Evolutionary conservation across 2,797 vertebrate species (phyloP).

Genomic region (Tinamus major): DNA sequence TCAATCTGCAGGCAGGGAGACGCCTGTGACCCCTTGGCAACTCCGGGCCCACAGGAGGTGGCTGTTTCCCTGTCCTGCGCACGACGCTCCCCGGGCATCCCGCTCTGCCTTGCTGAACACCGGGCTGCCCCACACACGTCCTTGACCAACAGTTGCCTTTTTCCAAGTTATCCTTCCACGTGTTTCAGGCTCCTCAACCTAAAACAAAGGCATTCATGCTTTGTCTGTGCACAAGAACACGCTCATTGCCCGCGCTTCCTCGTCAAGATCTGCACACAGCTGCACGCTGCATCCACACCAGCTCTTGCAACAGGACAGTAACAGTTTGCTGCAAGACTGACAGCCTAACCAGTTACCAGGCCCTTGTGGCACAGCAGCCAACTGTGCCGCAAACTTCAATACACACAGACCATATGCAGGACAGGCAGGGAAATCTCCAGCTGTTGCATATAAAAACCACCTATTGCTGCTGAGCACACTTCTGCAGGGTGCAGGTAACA

Average conservation of each 20-base stretch:
- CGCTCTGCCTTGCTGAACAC: neutral
- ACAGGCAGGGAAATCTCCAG: neutral
- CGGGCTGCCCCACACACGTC: fast-evolving
- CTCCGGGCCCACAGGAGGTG: fast-evolving
- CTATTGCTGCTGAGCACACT: neutral
- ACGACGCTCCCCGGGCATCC: neutral
- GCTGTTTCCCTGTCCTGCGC: too few relatives aligned
- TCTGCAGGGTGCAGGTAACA: neutral
- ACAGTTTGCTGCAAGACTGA: neutral
- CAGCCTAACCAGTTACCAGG: neutral
- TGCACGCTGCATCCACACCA: neutral
- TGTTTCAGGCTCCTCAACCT: neutral
- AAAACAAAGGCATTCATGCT: neutral
- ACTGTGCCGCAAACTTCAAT: too few relatives aligned
- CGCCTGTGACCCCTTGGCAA: neutral
- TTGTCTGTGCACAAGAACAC: neutral
- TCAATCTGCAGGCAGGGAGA: too few relatives aligned
- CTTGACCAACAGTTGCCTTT: neutral
- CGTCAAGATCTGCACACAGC: fast-evolving
- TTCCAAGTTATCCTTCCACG: neutral
- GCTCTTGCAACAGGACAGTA: neutral
- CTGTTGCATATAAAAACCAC: neutral
- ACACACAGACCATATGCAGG: neutral
- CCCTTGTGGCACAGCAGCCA: neutral
- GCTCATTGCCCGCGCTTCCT: fast-evolving